Conservation (phyloP, 2,113 vertebrate genomes). For the Actinemys pallida region DNA sequence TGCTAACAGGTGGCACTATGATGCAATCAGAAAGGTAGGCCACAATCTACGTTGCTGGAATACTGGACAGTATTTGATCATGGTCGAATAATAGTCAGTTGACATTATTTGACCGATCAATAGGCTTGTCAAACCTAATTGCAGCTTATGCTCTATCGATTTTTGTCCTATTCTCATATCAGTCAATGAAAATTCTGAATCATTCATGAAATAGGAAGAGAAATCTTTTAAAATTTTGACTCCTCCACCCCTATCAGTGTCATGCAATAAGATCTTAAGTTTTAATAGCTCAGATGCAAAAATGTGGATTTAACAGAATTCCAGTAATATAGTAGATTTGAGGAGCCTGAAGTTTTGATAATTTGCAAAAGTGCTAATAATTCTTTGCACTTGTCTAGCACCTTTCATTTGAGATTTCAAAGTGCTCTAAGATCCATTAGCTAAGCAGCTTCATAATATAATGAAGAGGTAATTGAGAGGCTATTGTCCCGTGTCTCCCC, state of each 20-base stretch:
- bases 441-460: background rate
- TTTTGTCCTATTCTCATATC: accelerated
- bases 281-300: background rate
- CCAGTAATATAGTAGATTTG: background rate
- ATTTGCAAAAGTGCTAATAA: background rate
- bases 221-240: background rate
- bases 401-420: background rate
- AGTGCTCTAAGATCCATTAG: background rate
- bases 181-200: accelerated
- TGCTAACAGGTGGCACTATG: background rate
- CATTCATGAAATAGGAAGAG: background rate
- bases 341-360: background rate
- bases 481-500: background rate
- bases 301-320: background rate
- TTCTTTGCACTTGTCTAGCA: background rate
- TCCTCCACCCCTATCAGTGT: background rate
- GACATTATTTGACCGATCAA: background rate
- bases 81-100: background rate
- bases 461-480: background rate
- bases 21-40: background rate
- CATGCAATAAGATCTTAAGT: background rate
- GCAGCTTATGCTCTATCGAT: background rate
- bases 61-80: background rate
- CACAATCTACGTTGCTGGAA: background rate
- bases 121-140: background rate